phyloP scores from a whole-genome alignment of 1,140 invertebrate genomes.

The Mizuhopecten yessoensis region DNA sequence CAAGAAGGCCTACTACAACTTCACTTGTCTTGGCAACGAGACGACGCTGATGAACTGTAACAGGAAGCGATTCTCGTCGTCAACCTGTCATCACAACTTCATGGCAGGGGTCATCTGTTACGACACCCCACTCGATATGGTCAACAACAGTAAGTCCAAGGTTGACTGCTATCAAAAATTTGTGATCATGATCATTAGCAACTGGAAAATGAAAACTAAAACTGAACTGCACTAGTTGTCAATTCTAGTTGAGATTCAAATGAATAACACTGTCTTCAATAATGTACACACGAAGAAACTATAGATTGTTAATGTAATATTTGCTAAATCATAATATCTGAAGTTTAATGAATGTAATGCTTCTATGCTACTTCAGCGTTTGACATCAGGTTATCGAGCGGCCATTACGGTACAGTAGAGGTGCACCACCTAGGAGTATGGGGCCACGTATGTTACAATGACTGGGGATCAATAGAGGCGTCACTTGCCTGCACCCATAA shows the following conservation, averaged over 20 bases:
- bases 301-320: too few species aligned
- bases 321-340: conserved; percentile 38
- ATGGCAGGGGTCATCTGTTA: conserved; percentile 72
- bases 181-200: too few species aligned
- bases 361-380: conserved; percentile 64
- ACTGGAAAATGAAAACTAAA: neutral
- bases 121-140: conserved; percentile 56
- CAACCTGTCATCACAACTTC: conserved; percentile 48
- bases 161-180: too few species aligned
- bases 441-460: conserved; percentile 91
- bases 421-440: conserved; percentile 89
- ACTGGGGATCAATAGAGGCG: conserved; percentile 88
- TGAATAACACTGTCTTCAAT: neutral
- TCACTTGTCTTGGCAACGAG: conserved; percentile 64
- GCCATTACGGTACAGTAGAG: conserved; percentile 88
- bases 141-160: conserved; percentile 67
- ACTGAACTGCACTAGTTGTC: neutral
- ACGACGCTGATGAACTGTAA: conserved; percentile 59
- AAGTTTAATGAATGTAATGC: too few species aligned
- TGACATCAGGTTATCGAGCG: conserved; percentile 86
- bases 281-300: neutral
- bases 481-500: conserved; percentile 75
- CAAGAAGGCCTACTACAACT: conserved; percentile 55
- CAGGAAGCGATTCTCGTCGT: conserved; percentile 36
- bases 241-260: neutral